Base-by-base conservation (phyloP, 2,888 invertebrate genomes). In the Colostygia pectinataria region DNA sequence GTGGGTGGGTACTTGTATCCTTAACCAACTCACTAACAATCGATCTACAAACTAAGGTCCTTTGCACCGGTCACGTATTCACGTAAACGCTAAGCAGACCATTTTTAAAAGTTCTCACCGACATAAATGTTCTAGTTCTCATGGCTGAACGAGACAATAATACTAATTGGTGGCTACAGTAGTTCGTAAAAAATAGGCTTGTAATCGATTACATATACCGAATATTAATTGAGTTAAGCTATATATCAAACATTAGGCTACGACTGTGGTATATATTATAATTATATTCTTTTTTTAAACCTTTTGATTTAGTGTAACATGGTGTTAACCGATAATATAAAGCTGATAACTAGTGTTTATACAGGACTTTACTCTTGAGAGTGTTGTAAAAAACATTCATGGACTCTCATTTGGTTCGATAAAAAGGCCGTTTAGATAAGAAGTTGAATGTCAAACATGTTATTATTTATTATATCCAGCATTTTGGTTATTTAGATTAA, bases 111-210 rank as follows among this genome's bases (percentile, higher is more conserved):
- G 60, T 84, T 86, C 85, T 78, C 85, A 85, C 63, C 73, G 83
- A 84, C 79, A 77, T 68, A 51, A 68, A 69, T 65, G 53, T 58
- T 48, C 37, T 55, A 52, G 77, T 84, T 86, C 83, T 66, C 84
- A 83, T 71, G 71, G 50, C 29, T 49, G 57, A 59, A 76, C 81
- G 72, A 68, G 76, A 68, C 48, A 53, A 48, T 57, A 74, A 79
- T 83, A 67, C 66, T 73, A 80, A 6, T 29, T 9, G 23, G 29
- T 27, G 5, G 18, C 1, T 13, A 10, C 15, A 31, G n/a, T n/a
- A n/a, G n/a, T n/a, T n/a, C n/a, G n/a, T n/a, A n/a, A n/a, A n/a
- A n/a, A n/a, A n/a, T n/a, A n/a, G n/a, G n/a, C n/a, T n/a, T n/a
- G n/a, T n/a, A n/a, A n/a, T n/a, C n/a, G n/a, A n/a, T n/a, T n/a